These are phyloP conservation scores for Syrmaticus mikado DNA, from an alignment of 2,113 vertebrate genomes.

Conservation along the genomic window DNA sequence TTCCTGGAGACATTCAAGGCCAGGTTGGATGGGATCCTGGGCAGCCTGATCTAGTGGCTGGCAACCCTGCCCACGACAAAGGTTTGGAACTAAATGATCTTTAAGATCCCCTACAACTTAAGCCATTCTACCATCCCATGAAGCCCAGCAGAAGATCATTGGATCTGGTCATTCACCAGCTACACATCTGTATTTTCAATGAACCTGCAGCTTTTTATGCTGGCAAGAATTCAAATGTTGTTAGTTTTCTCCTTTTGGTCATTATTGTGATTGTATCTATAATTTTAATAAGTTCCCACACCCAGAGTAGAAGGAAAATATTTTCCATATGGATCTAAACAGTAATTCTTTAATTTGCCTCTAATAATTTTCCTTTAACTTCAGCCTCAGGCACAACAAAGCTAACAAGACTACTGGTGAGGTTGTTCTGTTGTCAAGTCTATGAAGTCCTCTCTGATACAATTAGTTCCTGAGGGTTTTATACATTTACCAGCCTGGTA, in stretches of 20 bases:
- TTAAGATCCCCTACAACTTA: too few relatives aligned
- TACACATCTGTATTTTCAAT: neutral
- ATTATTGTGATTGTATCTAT: neutral
- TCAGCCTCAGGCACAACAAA: neutral
- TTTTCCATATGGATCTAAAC: neutral
- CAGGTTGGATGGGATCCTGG: too few relatives aligned
- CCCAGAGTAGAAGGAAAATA: neutral
- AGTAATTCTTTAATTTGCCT: neutral
- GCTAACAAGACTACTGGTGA: neutral
- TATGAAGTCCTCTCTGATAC: neutral
- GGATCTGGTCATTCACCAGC: neutral
- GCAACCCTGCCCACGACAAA: too few relatives aligned
- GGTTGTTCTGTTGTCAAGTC: conserved; percentile 32
- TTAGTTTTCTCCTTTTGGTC: neutral
- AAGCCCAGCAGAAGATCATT: neutral
- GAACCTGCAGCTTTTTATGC: neutral
- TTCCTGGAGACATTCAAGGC: too few relatives aligned
- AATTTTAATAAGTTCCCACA: neutral
- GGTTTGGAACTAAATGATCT: too few relatives aligned
- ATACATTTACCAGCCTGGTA: neutral
- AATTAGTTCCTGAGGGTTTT: neutral
- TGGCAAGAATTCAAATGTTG: neutral
- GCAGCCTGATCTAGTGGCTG: too few relatives aligned
- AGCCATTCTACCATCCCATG: neutral
- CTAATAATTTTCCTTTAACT: neutral